Percentiles rank a stretch among this genome's conserved stretches.
phyloP scores from a whole-genome alignment of 2,797 vertebrate genomes.

The Halcyon smyrnensis region DNA sequence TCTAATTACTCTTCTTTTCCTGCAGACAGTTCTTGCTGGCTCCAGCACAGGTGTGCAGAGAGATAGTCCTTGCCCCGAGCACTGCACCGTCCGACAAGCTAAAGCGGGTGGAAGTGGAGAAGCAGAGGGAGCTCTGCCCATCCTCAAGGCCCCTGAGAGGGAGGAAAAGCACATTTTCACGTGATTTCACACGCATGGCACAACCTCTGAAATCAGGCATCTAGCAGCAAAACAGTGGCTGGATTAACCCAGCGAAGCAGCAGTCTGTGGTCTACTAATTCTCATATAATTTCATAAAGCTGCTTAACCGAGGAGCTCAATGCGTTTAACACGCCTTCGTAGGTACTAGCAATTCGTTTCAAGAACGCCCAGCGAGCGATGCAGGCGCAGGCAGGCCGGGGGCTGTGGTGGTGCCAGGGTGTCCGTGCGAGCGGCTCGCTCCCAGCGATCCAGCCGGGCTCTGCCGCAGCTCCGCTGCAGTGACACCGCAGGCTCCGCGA shows the following conservation, averaged over 20 bases:
- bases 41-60: rapidly evolving
- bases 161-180: neutral
- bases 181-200: rapidly evolving
- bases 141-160: neutral
- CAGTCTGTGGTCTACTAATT: neutral
- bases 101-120: neutral
- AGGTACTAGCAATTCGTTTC: neutral
- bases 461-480: neutral
- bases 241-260: neutral
- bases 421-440: rapidly evolving
- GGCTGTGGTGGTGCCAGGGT: rapidly evolving
- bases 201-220: neutral
- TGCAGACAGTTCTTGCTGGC: rapidly evolving
- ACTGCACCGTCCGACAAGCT: neutral
- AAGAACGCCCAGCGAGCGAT: neutral
- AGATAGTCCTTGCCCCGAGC: neutral
- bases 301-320: neutral
- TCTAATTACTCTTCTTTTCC: neutral
- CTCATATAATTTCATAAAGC: neutral
- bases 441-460: neutral
- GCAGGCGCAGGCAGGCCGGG: rapidly evolving
- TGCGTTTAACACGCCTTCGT: neutral
- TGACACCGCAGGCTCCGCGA: neutral
- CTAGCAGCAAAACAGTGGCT: neutral
- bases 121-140: neutral